A percentile compares a stretch with the other conserved stretches of the same genome.
Conservation (phyloP, 2,113 vertebrate species). For the Myiopsitta monachus region DNA sequence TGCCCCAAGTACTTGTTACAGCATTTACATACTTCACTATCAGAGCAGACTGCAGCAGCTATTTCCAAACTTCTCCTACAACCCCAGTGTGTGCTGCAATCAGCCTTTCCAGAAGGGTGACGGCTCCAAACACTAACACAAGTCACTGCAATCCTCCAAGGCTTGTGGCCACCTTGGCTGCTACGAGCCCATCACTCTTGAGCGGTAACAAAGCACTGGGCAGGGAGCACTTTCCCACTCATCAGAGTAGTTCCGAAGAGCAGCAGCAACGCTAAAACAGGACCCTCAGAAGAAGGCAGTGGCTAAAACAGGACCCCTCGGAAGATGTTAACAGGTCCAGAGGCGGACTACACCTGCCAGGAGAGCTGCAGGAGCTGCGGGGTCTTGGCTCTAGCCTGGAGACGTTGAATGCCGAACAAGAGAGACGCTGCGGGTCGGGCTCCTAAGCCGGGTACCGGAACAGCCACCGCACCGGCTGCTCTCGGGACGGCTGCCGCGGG, state of each 20-base stretch:
- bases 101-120: neutral
- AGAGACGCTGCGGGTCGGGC: neutral
- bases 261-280: neutral
- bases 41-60: neutral
- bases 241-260: neutral
- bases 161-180: neutral
- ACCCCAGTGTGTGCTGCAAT: neutral
- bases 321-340: neutral
- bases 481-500: neutral
- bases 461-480: neutral
- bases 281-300: neutral
- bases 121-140: accelerated
- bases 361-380: neutral
- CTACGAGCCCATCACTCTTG: accelerated
- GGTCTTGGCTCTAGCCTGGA: neutral
- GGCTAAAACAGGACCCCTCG: neutral
- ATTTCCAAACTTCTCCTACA: neutral
- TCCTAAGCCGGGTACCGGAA: neutral
- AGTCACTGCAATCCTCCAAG: neutral
- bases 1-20: accelerated
- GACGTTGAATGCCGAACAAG: neutral
- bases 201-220: neutral
- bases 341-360: accelerated
- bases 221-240: neutral
- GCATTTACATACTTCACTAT: neutral